These are phyloP conservation scores for Nephrocerus scutellatus DNA, from an alignment of 2,888 invertebrate genomes.

Conservation along the genomic window DNA sequence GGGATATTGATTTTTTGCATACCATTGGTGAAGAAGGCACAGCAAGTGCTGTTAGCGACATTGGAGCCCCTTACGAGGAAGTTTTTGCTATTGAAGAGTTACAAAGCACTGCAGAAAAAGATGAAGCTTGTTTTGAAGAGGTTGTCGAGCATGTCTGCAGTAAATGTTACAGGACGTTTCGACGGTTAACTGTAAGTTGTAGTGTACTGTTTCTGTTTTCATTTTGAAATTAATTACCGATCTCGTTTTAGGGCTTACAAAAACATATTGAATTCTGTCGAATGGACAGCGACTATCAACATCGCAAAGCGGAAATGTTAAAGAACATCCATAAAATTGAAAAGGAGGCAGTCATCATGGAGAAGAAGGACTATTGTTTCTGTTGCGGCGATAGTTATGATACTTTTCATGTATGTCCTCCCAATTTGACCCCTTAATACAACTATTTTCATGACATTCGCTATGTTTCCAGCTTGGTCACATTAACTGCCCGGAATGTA, in stretches of 20 bases:
- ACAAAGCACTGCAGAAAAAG: conserved; percentile 28
- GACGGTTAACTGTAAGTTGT: conserved; percentile 32
- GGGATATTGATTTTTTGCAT: conserved; percentile 34
- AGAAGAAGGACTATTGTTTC: conserved; percentile 42
- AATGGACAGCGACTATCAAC: conserved; percentile 38
- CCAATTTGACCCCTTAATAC: background rate
- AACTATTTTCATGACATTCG: conserved; percentile 3
- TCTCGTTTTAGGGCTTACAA: conserved; percentile 31
- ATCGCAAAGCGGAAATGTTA: conserved; percentile 39
- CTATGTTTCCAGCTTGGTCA: conserved; percentile 38
- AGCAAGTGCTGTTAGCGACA: conserved; percentile 12
- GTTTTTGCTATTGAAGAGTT: conserved; percentile 26
- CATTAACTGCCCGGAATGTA: conserved; percentile 55
- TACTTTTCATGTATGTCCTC: conserved; percentile 40
- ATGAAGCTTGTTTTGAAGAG: conserved; percentile 28
- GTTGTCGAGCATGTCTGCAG: conserved; percentile 46
- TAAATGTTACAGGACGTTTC: conserved; percentile 43
- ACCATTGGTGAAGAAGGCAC: conserved; percentile 29
- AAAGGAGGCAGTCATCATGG: conserved; percentile 40
- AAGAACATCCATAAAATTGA: conserved; percentile 42
- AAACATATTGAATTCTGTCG: conserved; percentile 42
- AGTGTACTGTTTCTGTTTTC: background rate
- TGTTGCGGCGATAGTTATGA: conserved; percentile 46
- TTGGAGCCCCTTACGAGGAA: conserved; percentile 15
- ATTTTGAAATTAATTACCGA: background rate